Evolutionary conservation across 2,888 invertebrate species (phyloP).

Genomic region (Stenchaetothrips biformis): DNA sequence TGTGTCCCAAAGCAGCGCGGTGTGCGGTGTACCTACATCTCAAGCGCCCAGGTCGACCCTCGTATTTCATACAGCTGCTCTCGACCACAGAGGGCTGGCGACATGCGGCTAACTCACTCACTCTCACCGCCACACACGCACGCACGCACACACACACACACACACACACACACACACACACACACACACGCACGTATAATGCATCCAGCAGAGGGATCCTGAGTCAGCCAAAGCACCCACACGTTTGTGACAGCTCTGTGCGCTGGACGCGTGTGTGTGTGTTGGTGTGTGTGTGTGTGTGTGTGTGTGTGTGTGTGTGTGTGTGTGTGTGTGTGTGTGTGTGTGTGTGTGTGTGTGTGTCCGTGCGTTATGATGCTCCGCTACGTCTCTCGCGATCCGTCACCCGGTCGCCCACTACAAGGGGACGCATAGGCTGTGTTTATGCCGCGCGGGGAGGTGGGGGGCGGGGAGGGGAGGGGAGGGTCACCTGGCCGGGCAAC

Average conservation of each 20-base stretch:
- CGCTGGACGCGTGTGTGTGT: background rate
- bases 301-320: background rate
- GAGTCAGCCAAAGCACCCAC: slow-evolving; percentile 16
- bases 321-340: background rate
- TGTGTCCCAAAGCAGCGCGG: too few relatives aligned
- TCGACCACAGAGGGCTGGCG: too few relatives aligned
- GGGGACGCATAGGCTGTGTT: background rate
- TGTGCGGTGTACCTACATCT: too few relatives aligned
- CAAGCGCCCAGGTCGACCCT: too few relatives aligned
- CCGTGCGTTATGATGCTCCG: background rate
- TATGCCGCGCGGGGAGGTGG: background rate
- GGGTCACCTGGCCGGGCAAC: background rate
- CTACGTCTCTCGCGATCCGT: background rate
- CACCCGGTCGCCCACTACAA: background rate
- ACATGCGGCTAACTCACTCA: slow-evolving; percentile 7
- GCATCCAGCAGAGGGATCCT: background rate
- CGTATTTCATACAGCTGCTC: too few relatives aligned
- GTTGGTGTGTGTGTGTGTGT: background rate
- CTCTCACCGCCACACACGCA: slow-evolving; percentile 21
- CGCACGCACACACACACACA: slow-evolving; percentile 25
- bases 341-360: background rate
- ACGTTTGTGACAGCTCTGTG: background rate
- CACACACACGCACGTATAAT: slow-evolving; percentile 19
- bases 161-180: slow-evolving; percentile 26
- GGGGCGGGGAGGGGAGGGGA: background rate